Percentiles rank a stretch among this genome's conserved stretches.
Evolutionary conservation across 2,888 invertebrate species (phyloP).

Genomic region (Cabera pusaria): DNA sequence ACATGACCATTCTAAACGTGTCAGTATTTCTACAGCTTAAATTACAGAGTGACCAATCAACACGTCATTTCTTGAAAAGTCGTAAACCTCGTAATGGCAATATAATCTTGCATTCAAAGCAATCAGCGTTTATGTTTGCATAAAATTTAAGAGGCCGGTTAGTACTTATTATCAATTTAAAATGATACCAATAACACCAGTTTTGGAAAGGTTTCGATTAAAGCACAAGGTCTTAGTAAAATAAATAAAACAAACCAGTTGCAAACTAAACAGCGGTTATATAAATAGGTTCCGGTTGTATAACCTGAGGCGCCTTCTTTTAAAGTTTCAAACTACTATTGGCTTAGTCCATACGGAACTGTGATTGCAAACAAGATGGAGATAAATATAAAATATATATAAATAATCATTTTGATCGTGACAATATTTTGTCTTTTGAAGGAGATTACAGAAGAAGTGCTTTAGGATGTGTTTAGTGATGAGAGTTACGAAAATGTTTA

Average conservation of each 20-base stretch:
- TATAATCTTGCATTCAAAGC: background rate
- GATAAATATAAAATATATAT: no score
- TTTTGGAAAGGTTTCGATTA: constrained; percentile 25
- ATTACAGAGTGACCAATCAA: background rate
- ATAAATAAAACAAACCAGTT: constrained; percentile 10
- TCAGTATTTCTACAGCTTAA: no score
- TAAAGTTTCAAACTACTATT: background rate
- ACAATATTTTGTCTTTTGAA: no score
- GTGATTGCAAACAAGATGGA: no score
- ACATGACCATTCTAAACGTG: no score
- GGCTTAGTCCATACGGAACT: no score
- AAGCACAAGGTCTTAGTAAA: constrained; percentile 19
- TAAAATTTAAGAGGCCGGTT: no score
- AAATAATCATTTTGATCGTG: no score
- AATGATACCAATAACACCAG: constrained; percentile 7
- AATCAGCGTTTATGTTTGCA: background rate
- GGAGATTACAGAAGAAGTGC: no score
- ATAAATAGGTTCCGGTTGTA: constrained; percentile 11
- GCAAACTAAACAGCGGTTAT: constrained; percentile 2
- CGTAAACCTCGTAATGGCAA: background rate
- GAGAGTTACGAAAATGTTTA: no score
- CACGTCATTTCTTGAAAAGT: background rate
- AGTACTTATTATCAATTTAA: background rate
- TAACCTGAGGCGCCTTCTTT: constrained; percentile 1
- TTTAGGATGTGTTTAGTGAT: no score